These are phyloP conservation scores for Zoroaster sp. DNA, from an alignment of 53 echinoderm and acorn worm species.

Conservation along the genomic window DNA sequence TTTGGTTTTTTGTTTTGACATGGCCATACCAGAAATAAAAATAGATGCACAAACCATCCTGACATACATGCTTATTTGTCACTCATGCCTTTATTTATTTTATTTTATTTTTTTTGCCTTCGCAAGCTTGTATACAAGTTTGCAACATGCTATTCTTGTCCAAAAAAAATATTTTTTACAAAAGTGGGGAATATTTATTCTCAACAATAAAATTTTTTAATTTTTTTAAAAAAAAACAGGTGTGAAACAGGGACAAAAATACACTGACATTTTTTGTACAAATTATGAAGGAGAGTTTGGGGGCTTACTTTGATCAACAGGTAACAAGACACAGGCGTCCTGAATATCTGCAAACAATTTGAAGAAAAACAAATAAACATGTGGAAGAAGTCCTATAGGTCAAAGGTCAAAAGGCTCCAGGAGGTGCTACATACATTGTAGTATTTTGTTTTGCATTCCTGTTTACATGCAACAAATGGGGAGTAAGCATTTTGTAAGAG, in stretches of 20 bases:
- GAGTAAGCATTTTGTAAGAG: neutral
- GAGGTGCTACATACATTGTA: neutral
- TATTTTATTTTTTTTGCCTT: neutral
- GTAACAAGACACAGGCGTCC: slow-evolving; percentile 78
- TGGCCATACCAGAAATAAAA: neutral
- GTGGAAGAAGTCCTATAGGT: neutral
- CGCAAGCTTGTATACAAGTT: neutral
- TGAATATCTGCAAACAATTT: slow-evolving; percentile 74
- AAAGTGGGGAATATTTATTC: too few relatives aligned
- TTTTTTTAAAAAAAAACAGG: neutral
- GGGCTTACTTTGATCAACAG: slow-evolving; percentile 79
- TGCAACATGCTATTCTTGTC: neutral
- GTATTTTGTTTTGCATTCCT: neutral
- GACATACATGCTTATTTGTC: neutral
- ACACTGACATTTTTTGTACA: neutral
- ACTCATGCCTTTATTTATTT: neutral
- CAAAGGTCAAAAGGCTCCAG: neutral
- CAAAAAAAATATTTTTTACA: neutral
- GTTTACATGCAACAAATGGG: neutral
- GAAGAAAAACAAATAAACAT: slow-evolving; percentile 35
- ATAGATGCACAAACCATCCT: neutral
- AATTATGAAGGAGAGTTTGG: neutral
- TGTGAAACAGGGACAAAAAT: neutral
- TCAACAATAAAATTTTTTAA: neutral
- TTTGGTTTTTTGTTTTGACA: too few relatives aligned